phyloP scores from a whole-genome alignment of 2,888 invertebrate genomes.

The Xiphydria camelus region DNA sequence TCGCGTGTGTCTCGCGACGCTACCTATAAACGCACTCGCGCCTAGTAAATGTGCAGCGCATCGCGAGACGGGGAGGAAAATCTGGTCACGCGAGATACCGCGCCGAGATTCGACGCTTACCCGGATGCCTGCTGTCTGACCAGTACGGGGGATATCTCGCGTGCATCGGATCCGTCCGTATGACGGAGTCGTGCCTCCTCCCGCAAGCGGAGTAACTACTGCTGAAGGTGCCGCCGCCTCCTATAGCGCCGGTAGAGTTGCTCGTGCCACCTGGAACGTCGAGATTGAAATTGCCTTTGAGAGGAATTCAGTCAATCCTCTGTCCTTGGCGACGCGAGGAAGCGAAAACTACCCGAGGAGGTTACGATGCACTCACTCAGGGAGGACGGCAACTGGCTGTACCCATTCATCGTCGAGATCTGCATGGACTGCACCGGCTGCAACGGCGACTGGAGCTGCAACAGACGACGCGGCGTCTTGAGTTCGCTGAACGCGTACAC shows the following conservation, averaged over 20 bases:
- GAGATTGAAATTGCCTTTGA: conserved; percentile 55
- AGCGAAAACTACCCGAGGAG: neutral
- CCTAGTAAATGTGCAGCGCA: too few relatives aligned
- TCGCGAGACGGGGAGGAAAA: neutral
- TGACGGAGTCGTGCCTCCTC: conserved; percentile 44
- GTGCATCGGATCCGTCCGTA: conserved; percentile 38
- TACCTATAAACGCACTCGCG: too few relatives aligned
- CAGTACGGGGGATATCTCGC: conserved; percentile 44
- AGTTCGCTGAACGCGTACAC: too few relatives aligned
- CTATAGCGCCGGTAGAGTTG: conserved; percentile 41
- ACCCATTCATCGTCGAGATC: conserved; percentile 58
- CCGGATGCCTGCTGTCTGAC: conserved; percentile 49
- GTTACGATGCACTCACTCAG: conserved; percentile 51
- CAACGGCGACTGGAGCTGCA: conserved; percentile 51
- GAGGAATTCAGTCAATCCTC: conserved; percentile 3
- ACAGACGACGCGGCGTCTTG: conserved; percentile 18
- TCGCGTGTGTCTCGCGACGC: too few relatives aligned
- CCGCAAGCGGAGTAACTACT: conserved; percentile 42
- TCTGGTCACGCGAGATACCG: neutral
- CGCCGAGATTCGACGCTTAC: too few relatives aligned
- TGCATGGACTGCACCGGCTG: conserved; percentile 58
- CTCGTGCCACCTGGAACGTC: conserved; percentile 52
- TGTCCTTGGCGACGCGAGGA: neutral
- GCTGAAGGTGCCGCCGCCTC: conserved; percentile 41
- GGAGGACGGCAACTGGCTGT: conserved; percentile 55